Percentiles rank a stretch among this genome's conserved stretches.
phyloP scores from a whole-genome alignment of 2,113 vertebrate genomes.

The Platichthys stellatus region DNA sequence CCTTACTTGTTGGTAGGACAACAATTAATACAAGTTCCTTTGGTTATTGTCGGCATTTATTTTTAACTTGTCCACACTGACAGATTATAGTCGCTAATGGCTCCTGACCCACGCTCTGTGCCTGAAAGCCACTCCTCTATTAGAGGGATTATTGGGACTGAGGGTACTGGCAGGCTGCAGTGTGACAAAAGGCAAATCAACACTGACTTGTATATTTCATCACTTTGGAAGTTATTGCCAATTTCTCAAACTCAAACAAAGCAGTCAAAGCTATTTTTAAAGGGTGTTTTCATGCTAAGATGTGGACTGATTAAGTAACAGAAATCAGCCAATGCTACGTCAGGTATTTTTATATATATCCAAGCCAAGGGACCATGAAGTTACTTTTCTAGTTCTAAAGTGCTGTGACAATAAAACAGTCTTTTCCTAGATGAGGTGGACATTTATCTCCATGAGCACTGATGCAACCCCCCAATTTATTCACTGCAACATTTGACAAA shows the following conservation, averaged over 20 bases:
- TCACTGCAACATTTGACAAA: background rate
- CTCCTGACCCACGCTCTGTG: slow-evolving; percentile 19
- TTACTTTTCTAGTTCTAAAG: background rate
- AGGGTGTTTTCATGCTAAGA: background rate
- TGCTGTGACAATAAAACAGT: background rate
- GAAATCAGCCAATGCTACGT: background rate
- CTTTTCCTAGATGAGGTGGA: background rate
- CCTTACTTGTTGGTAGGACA: background rate
- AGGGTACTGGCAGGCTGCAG: slow-evolving; percentile 15
- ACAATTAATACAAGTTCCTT: slow-evolving; percentile 36
- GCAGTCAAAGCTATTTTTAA: background rate
- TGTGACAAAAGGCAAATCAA: slow-evolving; percentile 10
- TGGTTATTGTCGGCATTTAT: slow-evolving; percentile 35
- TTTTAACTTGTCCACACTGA: slow-evolving; percentile 31
- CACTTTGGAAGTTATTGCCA: background rate
- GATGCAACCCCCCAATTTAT: background rate
- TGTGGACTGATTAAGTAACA: background rate
- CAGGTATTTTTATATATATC: background rate
- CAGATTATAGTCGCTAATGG: slow-evolving; percentile 38
- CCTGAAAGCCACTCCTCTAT: slow-evolving; percentile 20
- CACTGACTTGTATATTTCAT: slow-evolving; percentile 5
- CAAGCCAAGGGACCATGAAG: background rate
- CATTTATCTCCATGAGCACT: background rate
- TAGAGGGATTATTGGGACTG: slow-evolving; percentile 29
- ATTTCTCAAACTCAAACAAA: background rate